Evolutionary conservation across 2,797 vertebrate species (phyloP).

Genomic region (Onychomys torridus): DNA sequence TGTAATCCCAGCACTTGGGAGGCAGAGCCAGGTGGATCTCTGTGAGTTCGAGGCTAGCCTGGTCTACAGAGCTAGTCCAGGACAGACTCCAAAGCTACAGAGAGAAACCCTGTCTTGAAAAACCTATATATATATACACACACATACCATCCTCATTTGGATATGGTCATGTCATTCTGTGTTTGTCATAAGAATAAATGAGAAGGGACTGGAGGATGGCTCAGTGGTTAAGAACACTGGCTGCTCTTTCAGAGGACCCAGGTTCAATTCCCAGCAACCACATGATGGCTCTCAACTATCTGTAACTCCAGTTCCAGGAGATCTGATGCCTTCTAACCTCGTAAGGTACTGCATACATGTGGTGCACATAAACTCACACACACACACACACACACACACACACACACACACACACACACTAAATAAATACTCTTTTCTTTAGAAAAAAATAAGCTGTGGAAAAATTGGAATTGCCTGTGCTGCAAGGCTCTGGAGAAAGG

Average conservation of each 20-base stretch:
- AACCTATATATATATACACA: no score
- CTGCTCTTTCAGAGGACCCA: background rate
- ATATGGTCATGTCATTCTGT: background rate
- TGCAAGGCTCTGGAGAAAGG: background rate
- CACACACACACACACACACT: background rate
- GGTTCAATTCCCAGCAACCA: background rate
- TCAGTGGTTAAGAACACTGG: background rate
- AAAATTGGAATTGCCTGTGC: background rate
- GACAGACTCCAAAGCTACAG: no score
- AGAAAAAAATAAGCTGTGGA: background rate
- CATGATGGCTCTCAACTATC: background rate
- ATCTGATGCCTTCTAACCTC: background rate
- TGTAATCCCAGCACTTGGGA: no score
- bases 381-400: background rate
- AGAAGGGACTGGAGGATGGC: background rate
- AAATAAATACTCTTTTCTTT: background rate
- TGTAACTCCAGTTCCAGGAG: background rate
- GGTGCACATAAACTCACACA: background rate
- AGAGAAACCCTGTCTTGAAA: no score
- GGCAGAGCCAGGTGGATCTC: no score
- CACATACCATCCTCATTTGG: background rate
- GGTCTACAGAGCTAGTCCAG: no score
- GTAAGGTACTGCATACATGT: no score
- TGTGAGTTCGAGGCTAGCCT: no score
- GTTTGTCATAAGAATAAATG: background rate